phyloP scores from a whole-genome alignment of 2,113 vertebrate species.

The Euleptes europaea region DNA sequence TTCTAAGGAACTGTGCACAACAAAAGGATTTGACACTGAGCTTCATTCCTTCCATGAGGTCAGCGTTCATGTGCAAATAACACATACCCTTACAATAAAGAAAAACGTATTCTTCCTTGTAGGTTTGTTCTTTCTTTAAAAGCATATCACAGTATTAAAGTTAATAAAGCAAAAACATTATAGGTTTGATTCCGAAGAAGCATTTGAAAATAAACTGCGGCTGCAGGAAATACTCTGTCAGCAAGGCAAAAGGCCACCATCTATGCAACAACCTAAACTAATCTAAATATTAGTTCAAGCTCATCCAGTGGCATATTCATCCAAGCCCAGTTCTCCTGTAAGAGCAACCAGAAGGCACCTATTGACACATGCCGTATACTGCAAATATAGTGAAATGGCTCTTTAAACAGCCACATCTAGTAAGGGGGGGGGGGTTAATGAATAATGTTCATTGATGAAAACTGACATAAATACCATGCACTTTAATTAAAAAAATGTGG shows the following conservation, averaged over 20 bases:
- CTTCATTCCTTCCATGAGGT: background rate
- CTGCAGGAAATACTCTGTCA: constrained; percentile 26
- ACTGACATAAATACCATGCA: background rate
- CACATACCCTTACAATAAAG: background rate
- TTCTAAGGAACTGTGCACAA: background rate
- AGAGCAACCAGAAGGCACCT: constrained; percentile 48
- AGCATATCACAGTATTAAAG: background rate
- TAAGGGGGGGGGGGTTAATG: constrained; percentile 56
- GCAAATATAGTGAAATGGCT: background rate
- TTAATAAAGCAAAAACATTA: background rate
- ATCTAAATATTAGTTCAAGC: constrained; percentile 62
- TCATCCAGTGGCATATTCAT: constrained; percentile 44
- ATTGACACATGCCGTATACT: background rate
- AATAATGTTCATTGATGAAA: constrained; percentile 44
- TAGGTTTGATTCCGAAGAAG: background rate
- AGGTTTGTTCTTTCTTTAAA: background rate
- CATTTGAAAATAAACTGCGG: constrained; percentile 19
- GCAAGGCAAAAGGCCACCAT: constrained; percentile 20
- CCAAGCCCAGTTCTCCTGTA: constrained; percentile 29
- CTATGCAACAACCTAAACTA: constrained; percentile 37
- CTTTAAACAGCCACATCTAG: constrained; percentile 52
- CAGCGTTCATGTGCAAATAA: background rate
- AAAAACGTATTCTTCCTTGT: background rate
- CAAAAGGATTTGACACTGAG: background rate
- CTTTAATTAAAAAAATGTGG: constrained; percentile 32